phyloP scores from a whole-genome alignment of 2,113 vertebrate species.

The Pygoscelis antarcticus region DNA sequence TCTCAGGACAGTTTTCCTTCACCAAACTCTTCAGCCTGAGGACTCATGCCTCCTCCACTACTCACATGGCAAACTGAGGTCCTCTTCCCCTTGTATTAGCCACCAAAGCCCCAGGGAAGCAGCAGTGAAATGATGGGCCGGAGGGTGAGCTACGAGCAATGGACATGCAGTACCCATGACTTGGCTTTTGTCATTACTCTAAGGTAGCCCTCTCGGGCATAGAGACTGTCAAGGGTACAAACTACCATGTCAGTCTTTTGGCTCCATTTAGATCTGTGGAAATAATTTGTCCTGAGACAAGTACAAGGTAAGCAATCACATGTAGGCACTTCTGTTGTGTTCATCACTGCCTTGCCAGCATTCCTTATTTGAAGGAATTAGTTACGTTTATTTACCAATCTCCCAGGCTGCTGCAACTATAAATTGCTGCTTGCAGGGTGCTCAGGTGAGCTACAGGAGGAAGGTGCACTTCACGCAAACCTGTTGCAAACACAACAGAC shows the following conservation, averaged over 20 bases:
- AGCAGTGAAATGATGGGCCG: accelerated
- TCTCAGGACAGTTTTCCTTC: not conserved
- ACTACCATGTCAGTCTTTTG: not conserved
- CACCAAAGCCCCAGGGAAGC: not conserved
- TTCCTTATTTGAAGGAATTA: not conserved
- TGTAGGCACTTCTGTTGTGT: not conserved
- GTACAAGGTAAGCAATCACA: not conserved
- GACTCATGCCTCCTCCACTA: not conserved
- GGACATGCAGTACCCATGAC: accelerated
- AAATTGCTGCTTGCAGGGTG: not conserved
- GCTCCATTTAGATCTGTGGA: not conserved
- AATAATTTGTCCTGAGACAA: not conserved
- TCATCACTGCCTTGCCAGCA: not conserved
- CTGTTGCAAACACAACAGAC: not conserved
- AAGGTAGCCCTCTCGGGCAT: not conserved
- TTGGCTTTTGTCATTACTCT: not conserved
- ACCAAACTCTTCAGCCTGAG: not conserved
- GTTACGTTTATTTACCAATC: not conserved
- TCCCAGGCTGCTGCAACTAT: not conserved
- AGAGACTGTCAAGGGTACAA: not conserved
- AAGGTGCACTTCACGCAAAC: not conserved
- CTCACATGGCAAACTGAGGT: not conserved
- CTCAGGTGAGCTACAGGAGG: not conserved
- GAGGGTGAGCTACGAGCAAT: not conserved
- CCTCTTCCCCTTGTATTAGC: not conserved